phyloP scores from a whole-genome alignment of 2,113 vertebrate species.

The Takifugu flavidus region DNA sequence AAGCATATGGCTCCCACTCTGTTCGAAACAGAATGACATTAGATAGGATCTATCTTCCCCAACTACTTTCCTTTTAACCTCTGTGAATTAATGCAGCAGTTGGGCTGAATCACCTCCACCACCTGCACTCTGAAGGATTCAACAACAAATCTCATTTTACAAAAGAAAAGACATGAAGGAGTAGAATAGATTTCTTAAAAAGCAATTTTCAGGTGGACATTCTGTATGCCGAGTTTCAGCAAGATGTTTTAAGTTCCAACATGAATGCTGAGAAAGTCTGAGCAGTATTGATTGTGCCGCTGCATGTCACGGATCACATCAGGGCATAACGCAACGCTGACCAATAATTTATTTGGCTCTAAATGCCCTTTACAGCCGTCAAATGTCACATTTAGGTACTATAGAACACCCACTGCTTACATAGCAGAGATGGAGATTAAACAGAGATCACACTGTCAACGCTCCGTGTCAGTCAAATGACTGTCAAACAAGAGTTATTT shows the following conservation, averaged over 20 bases:
- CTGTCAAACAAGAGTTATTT: not conserved
- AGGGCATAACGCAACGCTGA: no score
- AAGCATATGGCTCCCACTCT: conserved; percentile 32
- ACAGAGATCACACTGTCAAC: not conserved
- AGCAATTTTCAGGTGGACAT: no score
- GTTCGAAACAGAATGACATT: conserved; percentile 6
- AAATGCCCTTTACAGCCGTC: no score
- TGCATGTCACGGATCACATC: no score
- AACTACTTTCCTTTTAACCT: conserved; percentile 32
- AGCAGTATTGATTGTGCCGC: no score
- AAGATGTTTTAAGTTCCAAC: no score
- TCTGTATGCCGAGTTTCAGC: no score
- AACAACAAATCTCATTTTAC: not conserved
- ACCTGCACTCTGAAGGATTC: not conserved
- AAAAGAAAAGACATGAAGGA: not conserved
- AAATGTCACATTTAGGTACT: no score
- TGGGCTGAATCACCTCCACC: conserved; percentile 4
- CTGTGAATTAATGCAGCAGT: conserved; percentile 18
- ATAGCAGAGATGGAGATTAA: not conserved
- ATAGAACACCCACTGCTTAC: no score
- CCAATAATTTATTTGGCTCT: no score
- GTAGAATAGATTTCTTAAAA: not conserved
- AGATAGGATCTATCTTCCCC: conserved; percentile 30
- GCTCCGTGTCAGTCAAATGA: not conserved
- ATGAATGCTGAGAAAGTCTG: no score